Base-by-base conservation (phyloP, 2,797 vertebrate genomes). In the Ctenochaetus hawaiiensis region DNA sequence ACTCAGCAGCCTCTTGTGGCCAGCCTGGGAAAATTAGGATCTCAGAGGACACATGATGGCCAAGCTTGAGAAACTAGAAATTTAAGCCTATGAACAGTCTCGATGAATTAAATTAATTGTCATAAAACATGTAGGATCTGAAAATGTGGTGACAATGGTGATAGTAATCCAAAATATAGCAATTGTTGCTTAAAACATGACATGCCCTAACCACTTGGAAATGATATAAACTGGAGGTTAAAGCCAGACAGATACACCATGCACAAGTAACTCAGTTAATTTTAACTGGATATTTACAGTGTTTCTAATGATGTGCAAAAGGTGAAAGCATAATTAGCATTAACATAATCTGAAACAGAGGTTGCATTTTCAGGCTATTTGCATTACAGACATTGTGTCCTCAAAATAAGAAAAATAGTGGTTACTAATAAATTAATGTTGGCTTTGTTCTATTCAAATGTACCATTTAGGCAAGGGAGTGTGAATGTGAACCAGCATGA, bases 1-100 rank as follows among this genome's bases (percentile, higher is more conserved):
- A 73, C 81, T 94, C 92, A 93, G 95, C 94, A 95, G 83, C 94
- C 95, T 92, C 95, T 95, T 94, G 93, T 95, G 95, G 94, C 65
- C 89, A 91, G 76, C 84, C 62, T 72, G 34, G 56, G 84, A 64
- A 94, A 88, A 73, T 65, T 56, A 75, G 77, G 43, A 67, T 61
- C 67, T 93, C 90, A 91, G 92, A 94, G 54, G 20, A 75, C 18
- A 58, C 4, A 68, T 18, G 9, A 11, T 11, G 30, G 43, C 4
- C 37, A 68, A 45, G 26, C 16, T 26, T 64, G 41, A 52, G 30
- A 75, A 47, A 63, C 23, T 44, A n/a, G 18, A 58, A 58, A 47
- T 8, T 39, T 11, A 30, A 54, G 62, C 49, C 20, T 53, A 4
- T 70, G 10, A 64, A 58, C 4, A 59, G 11, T 48, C 44, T 26